Percentiles rank a stretch among this genome's conserved stretches.
These are phyloP conservation scores for Corvus hawaiiensis DNA, from an alignment of 2,113 vertebrate genomes.

Conservation along the genomic window DNA sequence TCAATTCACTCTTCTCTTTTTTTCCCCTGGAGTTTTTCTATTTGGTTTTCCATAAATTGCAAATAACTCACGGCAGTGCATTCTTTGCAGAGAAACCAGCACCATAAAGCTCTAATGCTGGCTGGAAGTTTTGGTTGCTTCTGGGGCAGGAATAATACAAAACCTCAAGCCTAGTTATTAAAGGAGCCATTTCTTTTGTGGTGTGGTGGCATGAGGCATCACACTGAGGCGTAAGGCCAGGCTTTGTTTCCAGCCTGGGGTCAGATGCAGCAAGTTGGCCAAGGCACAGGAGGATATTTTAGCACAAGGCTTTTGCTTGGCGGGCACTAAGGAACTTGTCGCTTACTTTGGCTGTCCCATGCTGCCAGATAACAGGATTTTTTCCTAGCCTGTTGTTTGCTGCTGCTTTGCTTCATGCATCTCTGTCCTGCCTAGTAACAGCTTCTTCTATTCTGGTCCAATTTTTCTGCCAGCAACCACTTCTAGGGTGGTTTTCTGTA, in stretches of 20 bases:
- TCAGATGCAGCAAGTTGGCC: constrained; percentile 12
- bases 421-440: constrained; percentile 56
- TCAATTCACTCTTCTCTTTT: neutral
- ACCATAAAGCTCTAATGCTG: neutral
- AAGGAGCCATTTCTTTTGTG: neutral
- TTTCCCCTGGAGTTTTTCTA: neutral
- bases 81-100: neutral
- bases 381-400: neutral
- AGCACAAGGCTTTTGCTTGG: constrained; percentile 29
- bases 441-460: constrained; percentile 48
- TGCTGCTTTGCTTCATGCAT: constrained; percentile 12
- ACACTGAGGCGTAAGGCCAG: neutral
- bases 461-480: constrained; percentile 40
- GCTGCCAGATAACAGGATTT: constrained; percentile 43
- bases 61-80: neutral
- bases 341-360: constrained; percentile 10
- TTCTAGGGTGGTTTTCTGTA: constrained; percentile 52
- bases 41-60: neutral
- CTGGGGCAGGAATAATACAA: neutral
- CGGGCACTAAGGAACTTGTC: constrained; percentile 1
- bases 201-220: neutral
- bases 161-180: neutral
- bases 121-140: neutral
- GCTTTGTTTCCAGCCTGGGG: constrained; percentile 7
- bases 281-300: constrained; percentile 8